Evolutionary conservation across 2,888 invertebrate species (phyloP).

Genomic region (Ceraclea dissimilis): DNA sequence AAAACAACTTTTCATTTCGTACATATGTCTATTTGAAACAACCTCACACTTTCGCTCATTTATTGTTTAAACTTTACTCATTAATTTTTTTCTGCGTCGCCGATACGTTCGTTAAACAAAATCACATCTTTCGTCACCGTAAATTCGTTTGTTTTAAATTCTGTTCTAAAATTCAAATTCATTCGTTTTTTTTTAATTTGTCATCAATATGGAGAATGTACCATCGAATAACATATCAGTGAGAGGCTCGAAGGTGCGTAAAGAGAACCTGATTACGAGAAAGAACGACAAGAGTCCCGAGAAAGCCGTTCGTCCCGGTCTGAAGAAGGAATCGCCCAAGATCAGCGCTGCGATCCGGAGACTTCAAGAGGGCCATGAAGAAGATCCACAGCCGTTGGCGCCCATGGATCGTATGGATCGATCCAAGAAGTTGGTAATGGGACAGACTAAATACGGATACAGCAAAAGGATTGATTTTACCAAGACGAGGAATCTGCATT

Average conservation of each 20-base stretch:
- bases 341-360: conserved; percentile 39
- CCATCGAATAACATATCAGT: conserved; percentile 43
- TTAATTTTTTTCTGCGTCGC: not conserved
- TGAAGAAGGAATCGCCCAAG: conserved; percentile 28
- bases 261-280: conserved; percentile 46
- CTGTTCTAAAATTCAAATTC: not conserved
- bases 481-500: conserved; percentile 46
- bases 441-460: conserved; percentile 44
- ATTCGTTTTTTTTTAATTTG: not conserved
- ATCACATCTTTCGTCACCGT: not conserved
- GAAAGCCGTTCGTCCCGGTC: conserved; percentile 33
- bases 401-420: conserved; percentile 43
- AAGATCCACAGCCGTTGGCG: conserved; percentile 28
- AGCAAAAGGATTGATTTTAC: conserved; percentile 46
- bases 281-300: conserved; percentile 49
- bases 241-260: conserved; percentile 42
- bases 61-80: not conserved
- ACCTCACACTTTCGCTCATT: no score
- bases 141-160: not conserved
- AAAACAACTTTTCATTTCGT: no score
- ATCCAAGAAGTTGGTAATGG: conserved; percentile 44
- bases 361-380: conserved; percentile 36
- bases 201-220: conserved; percentile 42
- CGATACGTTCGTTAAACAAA: not conserved
- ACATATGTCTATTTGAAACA: no score